These are phyloP conservation scores for Urocynchramus pylzowi DNA, from an alignment of 2,113 vertebrate species.

Conservation along the genomic window DNA sequence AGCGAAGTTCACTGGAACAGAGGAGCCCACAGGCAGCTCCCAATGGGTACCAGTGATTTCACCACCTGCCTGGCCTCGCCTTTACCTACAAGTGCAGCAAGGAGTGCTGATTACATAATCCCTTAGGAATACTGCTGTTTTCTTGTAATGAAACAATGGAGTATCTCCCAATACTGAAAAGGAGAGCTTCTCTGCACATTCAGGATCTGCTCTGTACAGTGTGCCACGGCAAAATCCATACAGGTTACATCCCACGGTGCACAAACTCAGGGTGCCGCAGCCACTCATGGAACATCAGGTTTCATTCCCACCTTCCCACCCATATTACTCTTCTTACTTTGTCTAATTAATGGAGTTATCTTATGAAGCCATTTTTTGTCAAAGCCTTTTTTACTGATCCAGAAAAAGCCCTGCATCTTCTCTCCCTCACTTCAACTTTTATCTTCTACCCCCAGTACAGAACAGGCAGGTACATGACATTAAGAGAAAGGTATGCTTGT, in stretches of 20 bases:
- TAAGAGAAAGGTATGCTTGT: background rate
- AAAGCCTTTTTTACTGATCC: background rate
- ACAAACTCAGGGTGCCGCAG: background rate
- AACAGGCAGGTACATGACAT: background rate
- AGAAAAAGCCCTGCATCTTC: background rate
- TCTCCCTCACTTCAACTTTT: background rate
- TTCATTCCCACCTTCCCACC: accelerated
- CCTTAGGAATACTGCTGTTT: background rate
- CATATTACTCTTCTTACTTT: background rate
- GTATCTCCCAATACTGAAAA: background rate
- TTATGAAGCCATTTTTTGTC: background rate
- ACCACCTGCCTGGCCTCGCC: background rate
- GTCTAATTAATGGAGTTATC: background rate
- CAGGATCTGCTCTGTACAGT: background rate
- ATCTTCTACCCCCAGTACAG: background rate
- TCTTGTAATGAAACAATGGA: background rate
- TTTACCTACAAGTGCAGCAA: background rate
- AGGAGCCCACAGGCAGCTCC: background rate
- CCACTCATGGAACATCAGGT: background rate
- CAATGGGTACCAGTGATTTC: no score
- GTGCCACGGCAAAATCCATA: background rate
- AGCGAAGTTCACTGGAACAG: background rate
- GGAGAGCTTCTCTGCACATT: background rate
- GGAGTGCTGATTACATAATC: background rate
- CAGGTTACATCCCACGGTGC: accelerated